Evolutionary conservation across 2,888 invertebrate genomes (phyloP).

Genomic region (Sylvicola cinctus): DNA sequence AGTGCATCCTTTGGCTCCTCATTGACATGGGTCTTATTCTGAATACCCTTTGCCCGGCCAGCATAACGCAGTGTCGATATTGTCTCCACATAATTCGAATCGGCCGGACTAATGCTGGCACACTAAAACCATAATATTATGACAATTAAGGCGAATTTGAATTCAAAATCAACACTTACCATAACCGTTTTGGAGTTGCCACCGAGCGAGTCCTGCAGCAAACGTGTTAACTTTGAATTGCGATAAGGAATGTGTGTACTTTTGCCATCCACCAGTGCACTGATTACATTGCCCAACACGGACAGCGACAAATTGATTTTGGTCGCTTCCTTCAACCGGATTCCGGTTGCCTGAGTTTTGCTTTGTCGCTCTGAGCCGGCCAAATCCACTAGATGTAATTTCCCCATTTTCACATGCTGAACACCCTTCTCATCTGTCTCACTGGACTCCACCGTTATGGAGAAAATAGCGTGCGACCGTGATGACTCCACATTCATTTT

Average conservation of each 20-base stretch:
- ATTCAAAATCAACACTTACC: constrained; percentile 29
- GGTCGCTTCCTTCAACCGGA: constrained; percentile 85
- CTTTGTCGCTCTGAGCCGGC: constrained; percentile 96
- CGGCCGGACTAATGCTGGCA: constrained; percentile 93
- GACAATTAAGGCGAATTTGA: constrained; percentile 1
- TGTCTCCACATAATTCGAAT: constrained; percentile 91
- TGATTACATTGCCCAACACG: constrained; percentile 94
- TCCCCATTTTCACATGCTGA: constrained; percentile 84
- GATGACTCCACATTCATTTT: constrained; percentile 97
- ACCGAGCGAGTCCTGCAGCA: constrained; percentile 90
- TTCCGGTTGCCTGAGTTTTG: constrained; percentile 88
- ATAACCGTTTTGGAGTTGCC: constrained; percentile 92
- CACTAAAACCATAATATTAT: constrained; percentile 33
- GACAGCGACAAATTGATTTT: constrained; percentile 96
- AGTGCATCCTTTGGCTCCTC: constrained; percentile 96
- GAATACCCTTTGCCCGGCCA: constrained; percentile 92
- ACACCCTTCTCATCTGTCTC: constrained; percentile 61
- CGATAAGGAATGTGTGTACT: constrained; percentile 94
- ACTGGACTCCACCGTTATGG: constrained; percentile 92
- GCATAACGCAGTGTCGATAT: constrained; percentile 93
- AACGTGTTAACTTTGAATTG: constrained; percentile 86
- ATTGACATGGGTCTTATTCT: constrained; percentile 88
- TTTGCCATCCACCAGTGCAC: constrained; percentile 93
- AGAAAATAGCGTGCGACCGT: constrained; percentile 94
- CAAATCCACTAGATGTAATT: constrained; percentile 91